These are phyloP conservation scores for Nycticebus coucang DNA, from an alignment of 2,113 vertebrate genomes.

Conservation along the genomic window DNA sequence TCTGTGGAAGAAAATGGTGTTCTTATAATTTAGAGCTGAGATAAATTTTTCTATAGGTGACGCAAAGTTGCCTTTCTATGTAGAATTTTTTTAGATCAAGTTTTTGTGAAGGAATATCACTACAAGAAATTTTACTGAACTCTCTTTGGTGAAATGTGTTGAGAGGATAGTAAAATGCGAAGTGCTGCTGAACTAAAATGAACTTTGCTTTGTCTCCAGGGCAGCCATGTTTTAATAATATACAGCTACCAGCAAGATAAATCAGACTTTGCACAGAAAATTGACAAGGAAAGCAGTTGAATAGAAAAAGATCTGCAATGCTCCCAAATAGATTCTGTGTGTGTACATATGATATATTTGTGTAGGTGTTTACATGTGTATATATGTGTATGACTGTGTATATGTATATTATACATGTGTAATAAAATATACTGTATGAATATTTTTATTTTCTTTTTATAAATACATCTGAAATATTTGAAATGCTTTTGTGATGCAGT, in stretches of 20 bases:
- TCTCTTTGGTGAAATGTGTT: constrained; percentile 30
- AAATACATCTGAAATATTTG: constrained; percentile 56
- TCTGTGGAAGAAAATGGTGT: not conserved
- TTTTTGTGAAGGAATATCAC: not conserved
- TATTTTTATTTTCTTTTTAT: constrained; percentile 49
- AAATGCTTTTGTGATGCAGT: constrained; percentile 54
- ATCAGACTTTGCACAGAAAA: constrained; percentile 2
- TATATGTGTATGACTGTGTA: not conserved
- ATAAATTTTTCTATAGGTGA: not conserved
- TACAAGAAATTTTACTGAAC: constrained; percentile 38
- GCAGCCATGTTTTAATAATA: constrained; percentile 27
- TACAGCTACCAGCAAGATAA: not conserved
- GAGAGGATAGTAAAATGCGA: constrained; percentile 29
- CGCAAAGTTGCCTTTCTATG: constrained; percentile 30
- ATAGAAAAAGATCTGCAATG: not conserved
- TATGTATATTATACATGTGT: not conserved
- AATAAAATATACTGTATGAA: not conserved
- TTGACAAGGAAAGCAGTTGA: not conserved
- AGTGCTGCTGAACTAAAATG: not conserved
- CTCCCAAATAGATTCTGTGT: not conserved
- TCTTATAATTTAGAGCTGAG: not conserved
- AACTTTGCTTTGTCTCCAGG: constrained; percentile 59
- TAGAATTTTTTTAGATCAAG: not conserved
- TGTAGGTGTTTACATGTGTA: not conserved
- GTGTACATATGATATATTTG: not conserved